Evolutionary conservation across 2,888 invertebrate species (phyloP), one percentile per base, ranked within the genome.

Genomic region (Ecliptopera silaceata): DNA sequence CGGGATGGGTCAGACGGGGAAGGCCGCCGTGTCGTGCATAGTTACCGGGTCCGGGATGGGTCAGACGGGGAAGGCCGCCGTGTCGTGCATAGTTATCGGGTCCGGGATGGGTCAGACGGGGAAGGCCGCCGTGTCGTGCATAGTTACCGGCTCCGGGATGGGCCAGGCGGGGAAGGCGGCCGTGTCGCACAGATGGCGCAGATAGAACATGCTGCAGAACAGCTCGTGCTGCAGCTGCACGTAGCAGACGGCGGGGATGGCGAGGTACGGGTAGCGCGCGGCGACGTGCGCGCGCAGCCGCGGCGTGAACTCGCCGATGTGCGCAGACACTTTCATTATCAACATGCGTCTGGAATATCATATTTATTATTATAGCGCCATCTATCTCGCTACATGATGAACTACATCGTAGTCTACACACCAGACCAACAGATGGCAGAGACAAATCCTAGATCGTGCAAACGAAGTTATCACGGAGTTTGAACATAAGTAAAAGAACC

Each of bases 141-240:
- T 36, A 61, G 39, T 58, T 12, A 64, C 61, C 22, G 62, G 63
- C 3, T 66, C 59, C 4, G 63, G 95, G 78, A 99, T 98, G 2
- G 98, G 97, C 99, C 99, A 99, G 80, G 98, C 96, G 4, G 99
- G 98, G 91, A 99, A 99, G 71, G 94, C 93, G 32, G 88, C 89
- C 4, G 94, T 95, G 87, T 99, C 98, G 88, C 98, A 99, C 66
- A 99, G 93, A 89, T 99, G 99, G 2, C 99, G 93, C 77, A 99
- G 91, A 88, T 99, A 99, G 92, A 98, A 99, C 84, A 98, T 98
- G 87, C 97, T 98, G 91, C 99, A 99, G 93, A 99, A 99, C 50
- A 99, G 93, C 92, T 99, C 99, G 71, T 95, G 94, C 75, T 98
- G 97, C 70, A 99, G 92, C 86, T 98, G 98, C 22, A 98, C 97